phyloP scores from a whole-genome alignment of 1,140 invertebrate species.

The Gryon sp. region DNA sequence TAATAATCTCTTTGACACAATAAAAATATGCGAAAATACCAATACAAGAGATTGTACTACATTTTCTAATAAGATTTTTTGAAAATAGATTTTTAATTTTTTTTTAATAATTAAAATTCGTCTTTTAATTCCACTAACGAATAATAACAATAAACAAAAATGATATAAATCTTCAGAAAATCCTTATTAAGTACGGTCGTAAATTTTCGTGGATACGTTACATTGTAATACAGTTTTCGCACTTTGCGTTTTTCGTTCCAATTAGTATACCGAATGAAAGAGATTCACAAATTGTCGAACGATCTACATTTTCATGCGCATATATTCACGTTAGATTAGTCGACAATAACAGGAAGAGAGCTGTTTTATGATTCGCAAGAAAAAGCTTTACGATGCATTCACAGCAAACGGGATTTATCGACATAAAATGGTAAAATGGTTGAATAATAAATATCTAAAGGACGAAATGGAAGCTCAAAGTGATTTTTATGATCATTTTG shows the following conservation, averaged over 20 bases:
- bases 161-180: too few species aligned
- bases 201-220: too few species aligned
- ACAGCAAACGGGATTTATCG: slow-evolving; percentile 23
- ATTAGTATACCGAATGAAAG: background rate
- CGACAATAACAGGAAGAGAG: slow-evolving; percentile 34
- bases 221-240: background rate
- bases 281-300: slow-evolving; percentile 1
- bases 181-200: too few species aligned
- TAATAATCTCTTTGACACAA: too few species aligned
- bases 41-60: too few species aligned
- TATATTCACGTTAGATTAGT: slow-evolving; percentile 12
- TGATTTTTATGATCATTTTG: slow-evolving; percentile 32
- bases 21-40: too few species aligned
- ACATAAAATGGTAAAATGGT: slow-evolving; percentile 8
- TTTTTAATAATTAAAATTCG: too few species aligned
- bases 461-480: slow-evolving; percentile 14
- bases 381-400: slow-evolving; percentile 30
- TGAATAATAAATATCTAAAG: slow-evolving; percentile 31
- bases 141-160: too few species aligned
- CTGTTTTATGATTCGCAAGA: slow-evolving; percentile 36
- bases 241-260: background rate
- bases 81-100: too few species aligned
- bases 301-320: slow-evolving; percentile 9
- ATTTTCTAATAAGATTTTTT: too few species aligned
- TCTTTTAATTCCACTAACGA: too few species aligned